Evolutionary conservation across 2,888 invertebrate genomes (phyloP), one percentile per base, ranked within the genome.

Genomic region (Metalampra italica): DNA sequence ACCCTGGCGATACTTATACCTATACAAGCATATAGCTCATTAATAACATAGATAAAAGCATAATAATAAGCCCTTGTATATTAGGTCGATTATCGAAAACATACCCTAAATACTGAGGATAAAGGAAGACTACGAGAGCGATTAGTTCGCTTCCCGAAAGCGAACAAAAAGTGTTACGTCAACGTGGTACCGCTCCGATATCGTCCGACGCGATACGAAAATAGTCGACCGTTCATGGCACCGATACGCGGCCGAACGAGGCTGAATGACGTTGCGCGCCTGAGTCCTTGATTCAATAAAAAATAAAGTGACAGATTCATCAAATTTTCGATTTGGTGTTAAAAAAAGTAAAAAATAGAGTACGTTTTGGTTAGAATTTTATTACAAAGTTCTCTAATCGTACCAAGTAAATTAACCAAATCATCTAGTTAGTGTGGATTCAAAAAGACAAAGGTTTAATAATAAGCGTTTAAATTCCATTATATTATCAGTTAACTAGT

Each of bases 211-310:
- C 53, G 50, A 51, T 61, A 73, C 81, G 75, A 78, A 75, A 75
- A 72, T 69, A 71, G 62, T 52, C 71, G 71, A 71, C 56, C 69
- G 67, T 59, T 71, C 74, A 69, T 73, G 75, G 71, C 79, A 76
- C 70, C 73, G 70, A 76, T 75, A 71, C 60, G 60, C 63, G 62
- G 56, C 64, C 36, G 32, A 32, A 32, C 32, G 65, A 70, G 67
- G 66, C 68, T 63, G 61, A 53, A 51, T 71, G 71, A 70, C 69
- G 67, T 62, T 54, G 50, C 36, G 5, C 9, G 11, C 32, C 36
- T n/a, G n/a, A 36, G n/a, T 36, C 36, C 36, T 36, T 36, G 36
- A 36, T 36, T 36, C 36, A 36, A 36, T 32, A 9, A 32, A 32
- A 32, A 32, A 32, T 9, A 8, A 32, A 32, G 32, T 32, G 32